phyloP scores from a whole-genome alignment of 2,113 vertebrate species.

The Dipodomys ordii region DNA sequence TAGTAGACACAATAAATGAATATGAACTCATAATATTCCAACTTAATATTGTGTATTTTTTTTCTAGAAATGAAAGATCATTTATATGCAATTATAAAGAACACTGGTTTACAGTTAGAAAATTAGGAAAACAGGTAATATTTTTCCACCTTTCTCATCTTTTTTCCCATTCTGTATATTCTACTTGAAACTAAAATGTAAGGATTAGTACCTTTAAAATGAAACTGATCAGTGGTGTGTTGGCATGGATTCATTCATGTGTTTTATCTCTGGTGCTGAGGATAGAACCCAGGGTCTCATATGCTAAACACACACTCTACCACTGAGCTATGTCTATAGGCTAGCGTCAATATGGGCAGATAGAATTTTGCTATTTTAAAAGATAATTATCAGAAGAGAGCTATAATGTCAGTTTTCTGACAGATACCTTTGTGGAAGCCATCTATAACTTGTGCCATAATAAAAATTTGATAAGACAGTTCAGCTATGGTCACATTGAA shows the following conservation, averaged over 20 bases:
- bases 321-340: background rate
- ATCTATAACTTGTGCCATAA: background rate
- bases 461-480: slow-evolving; percentile 26
- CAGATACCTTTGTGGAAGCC: background rate
- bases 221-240: background rate
- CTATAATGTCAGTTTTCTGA: background rate
- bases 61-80: slow-evolving; percentile 98
- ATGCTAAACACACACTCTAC: background rate
- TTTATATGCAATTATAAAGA: slow-evolving; percentile 99
- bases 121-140: slow-evolving; percentile 98
- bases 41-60: slow-evolving; percentile 84
- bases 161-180: slow-evolving; percentile 32
- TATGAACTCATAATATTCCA: slow-evolving; percentile 61
- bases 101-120: slow-evolving; percentile 99
- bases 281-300: background rate
- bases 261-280: background rate
- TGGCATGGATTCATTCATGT: background rate
- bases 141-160: slow-evolving; percentile 72
- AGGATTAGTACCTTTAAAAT: background rate
- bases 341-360: background rate
- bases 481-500: background rate
- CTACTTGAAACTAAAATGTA: slow-evolving; percentile 32
- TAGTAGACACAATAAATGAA: slow-evolving; percentile 62
- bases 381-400: background rate
- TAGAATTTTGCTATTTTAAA: slow-evolving; percentile 19